These are phyloP conservation scores for Punctoribates punctum DNA, from an alignment of 2,888 invertebrate species.

Conservation along the genomic window DNA sequence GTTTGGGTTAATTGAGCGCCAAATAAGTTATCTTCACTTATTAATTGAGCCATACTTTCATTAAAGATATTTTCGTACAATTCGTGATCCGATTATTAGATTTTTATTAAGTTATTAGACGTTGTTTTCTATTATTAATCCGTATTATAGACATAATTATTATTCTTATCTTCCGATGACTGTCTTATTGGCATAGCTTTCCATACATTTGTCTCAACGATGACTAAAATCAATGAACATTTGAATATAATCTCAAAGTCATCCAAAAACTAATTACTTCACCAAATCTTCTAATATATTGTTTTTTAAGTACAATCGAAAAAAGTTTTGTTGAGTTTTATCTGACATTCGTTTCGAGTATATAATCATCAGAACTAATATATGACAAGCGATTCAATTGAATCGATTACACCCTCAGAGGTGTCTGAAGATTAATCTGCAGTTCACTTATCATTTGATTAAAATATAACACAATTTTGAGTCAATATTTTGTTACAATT, in stretches of 20 bases:
- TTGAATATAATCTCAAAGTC: neutral
- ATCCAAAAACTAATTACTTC: slow-evolving; percentile 28
- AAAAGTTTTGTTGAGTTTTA: slow-evolving; percentile 22
- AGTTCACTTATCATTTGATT: slow-evolving; percentile 9
- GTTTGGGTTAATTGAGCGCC: slow-evolving; percentile 32
- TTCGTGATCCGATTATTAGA: neutral
- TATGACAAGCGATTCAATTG: slow-evolving; percentile 14
- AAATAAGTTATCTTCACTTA: slow-evolving; percentile 22
- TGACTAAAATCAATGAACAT: slow-evolving; percentile 23
- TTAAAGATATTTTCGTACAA: slow-evolving; percentile 3
- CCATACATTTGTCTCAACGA: neutral
- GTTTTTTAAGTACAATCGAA: slow-evolving; percentile 25
- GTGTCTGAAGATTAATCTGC: neutral
- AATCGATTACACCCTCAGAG: neutral
- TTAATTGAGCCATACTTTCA: slow-evolving; percentile 29
- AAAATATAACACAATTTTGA: neutral
- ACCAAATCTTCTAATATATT: slow-evolving; percentile 17
- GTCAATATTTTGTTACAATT: slow-evolving; percentile 8
- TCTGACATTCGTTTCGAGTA: neutral
- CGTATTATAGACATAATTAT: neutral
- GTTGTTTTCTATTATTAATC: slow-evolving; percentile 21
- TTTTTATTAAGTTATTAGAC: neutral
- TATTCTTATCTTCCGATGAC: neutral
- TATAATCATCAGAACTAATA: neutral
- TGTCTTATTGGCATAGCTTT: slow-evolving; percentile 19